Conservation (phyloP, 2,797 vertebrate species). For the Amniataba percoides region DNA sequence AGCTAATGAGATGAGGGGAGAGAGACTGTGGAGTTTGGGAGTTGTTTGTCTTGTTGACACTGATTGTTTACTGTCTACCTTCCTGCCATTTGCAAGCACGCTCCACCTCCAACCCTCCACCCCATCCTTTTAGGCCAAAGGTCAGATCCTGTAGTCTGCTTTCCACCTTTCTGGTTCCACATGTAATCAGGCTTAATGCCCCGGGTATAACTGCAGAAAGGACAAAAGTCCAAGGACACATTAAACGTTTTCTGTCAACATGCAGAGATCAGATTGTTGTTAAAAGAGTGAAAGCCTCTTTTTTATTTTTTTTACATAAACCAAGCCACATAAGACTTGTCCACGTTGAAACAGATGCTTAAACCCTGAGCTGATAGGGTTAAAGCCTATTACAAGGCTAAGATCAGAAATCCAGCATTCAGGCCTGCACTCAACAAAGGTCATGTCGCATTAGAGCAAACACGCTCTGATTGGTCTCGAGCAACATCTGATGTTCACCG, state of each 20-base stretch:
- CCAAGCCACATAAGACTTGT: constrained; percentile 8
- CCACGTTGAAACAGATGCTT: constrained; percentile 19
- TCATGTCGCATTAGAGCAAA: constrained; percentile 32
- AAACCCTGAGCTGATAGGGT: constrained; percentile 37
- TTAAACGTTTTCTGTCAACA: constrained; percentile 31
- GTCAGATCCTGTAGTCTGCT: constrained; percentile 35
- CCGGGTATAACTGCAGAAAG: constrained; percentile 36
- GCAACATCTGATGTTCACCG: constrained; percentile 21
- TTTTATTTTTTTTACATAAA: constrained; percentile 18
- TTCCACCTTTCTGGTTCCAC: constrained; percentile 33
- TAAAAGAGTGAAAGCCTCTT: constrained; percentile 8
- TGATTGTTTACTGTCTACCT: constrained; percentile 51
- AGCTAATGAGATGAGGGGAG: constrained; percentile 12
- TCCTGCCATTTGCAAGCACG: constrained; percentile 25
- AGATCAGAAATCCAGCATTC: constrained; percentile 49
- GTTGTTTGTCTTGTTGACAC: constrained; percentile 48
- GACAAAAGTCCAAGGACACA: constrained; percentile 31
- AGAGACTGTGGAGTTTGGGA: constrained; percentile 3
- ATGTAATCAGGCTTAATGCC: constrained; percentile 57
- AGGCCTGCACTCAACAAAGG: constrained; percentile 31
- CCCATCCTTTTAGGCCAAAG: constrained; percentile 52
- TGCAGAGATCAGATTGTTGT: constrained; percentile 23
- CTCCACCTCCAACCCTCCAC: background rate
- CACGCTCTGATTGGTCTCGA: constrained; percentile 33
- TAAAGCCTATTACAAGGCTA: constrained; percentile 50